Evolutionary conservation across 2,113 vertebrate species (phyloP).

Genomic region (Esox niger): DNA sequence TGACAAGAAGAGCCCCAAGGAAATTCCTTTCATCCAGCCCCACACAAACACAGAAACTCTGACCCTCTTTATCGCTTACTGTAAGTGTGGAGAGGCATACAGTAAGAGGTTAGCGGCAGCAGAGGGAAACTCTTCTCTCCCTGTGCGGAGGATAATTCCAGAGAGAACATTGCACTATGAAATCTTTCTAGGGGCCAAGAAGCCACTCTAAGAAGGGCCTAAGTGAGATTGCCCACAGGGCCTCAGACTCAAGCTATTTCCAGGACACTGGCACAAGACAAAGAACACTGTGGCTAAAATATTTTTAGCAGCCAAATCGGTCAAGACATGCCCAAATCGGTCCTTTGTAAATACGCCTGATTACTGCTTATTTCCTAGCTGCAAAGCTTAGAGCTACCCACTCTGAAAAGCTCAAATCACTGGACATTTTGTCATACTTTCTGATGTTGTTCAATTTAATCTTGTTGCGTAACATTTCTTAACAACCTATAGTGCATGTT

Average conservation of each 20-base stretch:
- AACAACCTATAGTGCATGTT: no score
- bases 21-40: neutral
- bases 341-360: slow-evolving; percentile 14
- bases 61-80: no score
- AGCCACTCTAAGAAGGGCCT: neutral
- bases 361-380: slow-evolving; percentile 1
- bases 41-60: no score
- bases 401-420: neutral
- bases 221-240: neutral
- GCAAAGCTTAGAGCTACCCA: neutral
- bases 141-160: no score
- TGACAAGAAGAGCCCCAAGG: neutral
- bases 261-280: slow-evolving; percentile 12
- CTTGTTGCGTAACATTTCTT: no score
- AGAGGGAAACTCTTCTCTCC: no score
- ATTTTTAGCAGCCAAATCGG: slow-evolving; percentile 7
- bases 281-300: neutral
- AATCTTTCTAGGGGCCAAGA: no score
- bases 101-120: no score
- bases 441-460: neutral
- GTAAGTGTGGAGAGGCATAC: no score
- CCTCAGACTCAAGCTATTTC: neutral
- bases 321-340: slow-evolving; percentile 1
- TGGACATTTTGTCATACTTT: neutral
- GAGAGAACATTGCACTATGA: no score